phyloP scores from a whole-genome alignment of 2,113 vertebrate genomes.

The Chaenocephalus aceratus region DNA sequence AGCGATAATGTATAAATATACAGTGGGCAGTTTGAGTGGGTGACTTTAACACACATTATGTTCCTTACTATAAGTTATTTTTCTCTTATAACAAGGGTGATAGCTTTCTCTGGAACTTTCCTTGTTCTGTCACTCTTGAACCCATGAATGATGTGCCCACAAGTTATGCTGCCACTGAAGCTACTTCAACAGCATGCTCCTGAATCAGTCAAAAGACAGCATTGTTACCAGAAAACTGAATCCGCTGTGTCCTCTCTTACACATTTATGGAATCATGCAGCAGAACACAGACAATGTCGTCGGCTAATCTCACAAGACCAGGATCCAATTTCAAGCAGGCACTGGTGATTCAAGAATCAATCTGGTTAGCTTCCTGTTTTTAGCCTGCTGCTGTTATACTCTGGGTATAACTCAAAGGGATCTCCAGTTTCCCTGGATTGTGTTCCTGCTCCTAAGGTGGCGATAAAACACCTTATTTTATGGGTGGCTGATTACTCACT shows the following conservation, averaged over 20 bases:
- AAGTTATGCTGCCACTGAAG: constrained; percentile 25
- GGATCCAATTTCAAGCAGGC: constrained; percentile 69
- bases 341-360: constrained; percentile 69
- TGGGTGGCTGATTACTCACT: constrained; percentile 75
- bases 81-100: constrained; percentile 19
- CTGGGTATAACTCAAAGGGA: constrained; percentile 66
- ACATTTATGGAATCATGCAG: constrained; percentile 63
- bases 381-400: constrained; percentile 60
- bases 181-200: constrained; percentile 29
- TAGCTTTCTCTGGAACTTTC: constrained; percentile 45
- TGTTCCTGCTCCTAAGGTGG: constrained; percentile 69
- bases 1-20: constrained; percentile 42
- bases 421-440: constrained; percentile 64
- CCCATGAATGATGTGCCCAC: constrained; percentile 31
- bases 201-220: constrained; percentile 54
- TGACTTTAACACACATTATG: constrained; percentile 54
- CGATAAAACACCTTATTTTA: constrained; percentile 83
- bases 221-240: constrained; percentile 57
- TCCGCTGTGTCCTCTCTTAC: constrained; percentile 56
- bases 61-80: constrained; percentile 13
- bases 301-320: constrained; percentile 65
- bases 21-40: constrained; percentile 46
- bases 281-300: constrained; percentile 49
- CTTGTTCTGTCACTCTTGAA: constrained; percentile 47
- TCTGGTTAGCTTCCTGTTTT: constrained; percentile 76